These are phyloP conservation scores for Baronia brevicornis DNA, from an alignment of 2,888 invertebrate species.

Conservation along the genomic window DNA sequence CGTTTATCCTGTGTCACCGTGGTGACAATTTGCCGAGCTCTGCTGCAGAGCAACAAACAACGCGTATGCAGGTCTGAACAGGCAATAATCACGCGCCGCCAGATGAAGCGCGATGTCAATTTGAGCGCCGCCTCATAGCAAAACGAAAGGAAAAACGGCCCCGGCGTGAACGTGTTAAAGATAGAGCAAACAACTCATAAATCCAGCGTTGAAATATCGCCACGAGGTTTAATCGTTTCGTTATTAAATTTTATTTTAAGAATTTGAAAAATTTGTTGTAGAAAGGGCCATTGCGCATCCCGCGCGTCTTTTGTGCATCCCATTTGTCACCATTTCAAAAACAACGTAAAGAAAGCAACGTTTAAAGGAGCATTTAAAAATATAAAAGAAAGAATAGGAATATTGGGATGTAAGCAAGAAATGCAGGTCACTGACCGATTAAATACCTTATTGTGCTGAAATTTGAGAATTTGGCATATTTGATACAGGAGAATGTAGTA, in stretches of 20 bases:
- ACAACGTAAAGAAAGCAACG: conserved; percentile 30
- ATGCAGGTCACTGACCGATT: conserved; percentile 50
- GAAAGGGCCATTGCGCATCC: conserved; percentile 41
- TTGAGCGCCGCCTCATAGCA: too few species aligned
- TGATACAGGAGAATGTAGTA: conserved; percentile 22
- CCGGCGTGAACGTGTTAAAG: conserved; percentile 22
- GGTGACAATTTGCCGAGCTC: too few species aligned
- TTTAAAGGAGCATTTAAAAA: conserved; percentile 33
- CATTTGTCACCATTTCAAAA: conserved; percentile 34
- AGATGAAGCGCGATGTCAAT: too few species aligned
- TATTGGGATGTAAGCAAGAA: conserved; percentile 29
- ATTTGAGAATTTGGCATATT: conserved; percentile 32
- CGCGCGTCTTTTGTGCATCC: conserved; percentile 35
- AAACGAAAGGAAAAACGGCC: too few species aligned
- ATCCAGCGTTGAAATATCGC: conserved; percentile 40
- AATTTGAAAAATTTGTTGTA: conserved; percentile 30
- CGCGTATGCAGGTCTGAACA: too few species aligned
- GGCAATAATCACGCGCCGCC: too few species aligned
- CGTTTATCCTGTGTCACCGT: too few species aligned
- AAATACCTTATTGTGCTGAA: conserved; percentile 41
- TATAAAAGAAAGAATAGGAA: conserved; percentile 25
- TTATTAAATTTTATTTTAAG: conserved; percentile 34
- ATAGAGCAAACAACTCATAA: conserved; percentile 34
- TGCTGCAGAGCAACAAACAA: too few species aligned
- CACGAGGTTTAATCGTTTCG: conserved; percentile 38